A percentile compares a stretch with the other conserved stretches of the same genome.
Conservation (phyloP, 2,113 vertebrate genomes). For the Pachyramphus minor region DNA sequence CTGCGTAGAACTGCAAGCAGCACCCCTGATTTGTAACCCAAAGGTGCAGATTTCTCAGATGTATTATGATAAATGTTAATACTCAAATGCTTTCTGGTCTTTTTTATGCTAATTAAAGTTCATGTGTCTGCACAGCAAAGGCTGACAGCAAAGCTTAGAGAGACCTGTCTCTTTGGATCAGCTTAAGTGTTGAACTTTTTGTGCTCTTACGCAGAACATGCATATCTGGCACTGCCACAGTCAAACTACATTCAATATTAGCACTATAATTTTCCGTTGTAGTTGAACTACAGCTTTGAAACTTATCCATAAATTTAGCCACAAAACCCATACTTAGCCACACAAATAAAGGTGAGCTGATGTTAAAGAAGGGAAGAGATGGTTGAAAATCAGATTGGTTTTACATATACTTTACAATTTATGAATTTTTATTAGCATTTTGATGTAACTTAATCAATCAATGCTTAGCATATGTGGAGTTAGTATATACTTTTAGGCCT, state of each 20-base stretch:
- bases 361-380: not conserved
- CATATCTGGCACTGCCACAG: not conserved
- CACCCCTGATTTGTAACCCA: not conserved
- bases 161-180: not conserved
- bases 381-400: not conserved
- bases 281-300: not conserved
- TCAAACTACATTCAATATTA: not conserved
- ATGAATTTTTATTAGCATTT: not conserved
- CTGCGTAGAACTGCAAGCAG: not conserved
- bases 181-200: not conserved
- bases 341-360: not conserved
- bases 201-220: not conserved
- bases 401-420: not conserved
- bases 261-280: not conserved
- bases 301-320: not conserved
- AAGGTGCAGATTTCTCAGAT: not conserved
- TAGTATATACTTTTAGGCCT: not conserved
- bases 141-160: not conserved
- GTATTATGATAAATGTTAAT: not conserved
- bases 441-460: not conserved
- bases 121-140: not conserved
- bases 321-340: not conserved
- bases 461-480: not conserved
- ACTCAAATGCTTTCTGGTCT: not conserved
- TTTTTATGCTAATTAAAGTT: not conserved